A percentile compares a stretch with the other conserved stretches of the same genome.
phyloP scores from a whole-genome alignment of 2,113 vertebrate genomes.

The Microcebus murinus region DNA sequence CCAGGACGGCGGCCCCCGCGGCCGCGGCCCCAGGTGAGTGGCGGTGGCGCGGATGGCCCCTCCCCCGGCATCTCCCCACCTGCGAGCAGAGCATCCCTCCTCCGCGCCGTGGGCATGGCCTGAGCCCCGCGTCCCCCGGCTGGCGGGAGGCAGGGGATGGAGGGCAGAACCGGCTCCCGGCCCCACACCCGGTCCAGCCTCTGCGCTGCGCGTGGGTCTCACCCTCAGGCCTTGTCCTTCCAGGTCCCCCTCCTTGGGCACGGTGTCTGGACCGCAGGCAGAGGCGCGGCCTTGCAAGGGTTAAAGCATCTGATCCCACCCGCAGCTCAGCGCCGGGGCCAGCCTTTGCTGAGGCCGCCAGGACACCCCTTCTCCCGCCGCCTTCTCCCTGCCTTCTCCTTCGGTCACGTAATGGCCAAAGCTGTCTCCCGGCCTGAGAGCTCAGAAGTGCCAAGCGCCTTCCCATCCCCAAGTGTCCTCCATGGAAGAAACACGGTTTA shows the following conservation, averaged over 20 bases:
- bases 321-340: not conserved
- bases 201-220: not conserved
- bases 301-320: constrained; percentile 37
- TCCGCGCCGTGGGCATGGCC: not conserved
- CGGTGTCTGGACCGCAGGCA: constrained; percentile 21
- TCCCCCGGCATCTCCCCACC: constrained; percentile 58
- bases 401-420: not conserved
- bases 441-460: constrained; percentile 22
- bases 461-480: not conserved
- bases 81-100: constrained; percentile 33
- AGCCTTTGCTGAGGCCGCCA: not conserved
- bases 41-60: not conserved
- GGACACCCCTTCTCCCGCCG: not conserved
- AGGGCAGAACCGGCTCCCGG: not conserved
- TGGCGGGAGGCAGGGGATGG: not conserved
- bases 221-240: constrained; percentile 58
- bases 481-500: not conserved
- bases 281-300: constrained; percentile 32
- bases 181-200: not conserved
- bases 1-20: not conserved
- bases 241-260: constrained; percentile 1
- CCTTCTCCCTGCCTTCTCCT: not conserved
- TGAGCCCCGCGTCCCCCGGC: not conserved
- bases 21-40: constrained; percentile 70
- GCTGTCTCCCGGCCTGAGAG: not conserved